These are phyloP conservation scores for Crotophaga sulcirostris DNA, from an alignment of 2,113 vertebrate species.

Conservation along the genomic window DNA sequence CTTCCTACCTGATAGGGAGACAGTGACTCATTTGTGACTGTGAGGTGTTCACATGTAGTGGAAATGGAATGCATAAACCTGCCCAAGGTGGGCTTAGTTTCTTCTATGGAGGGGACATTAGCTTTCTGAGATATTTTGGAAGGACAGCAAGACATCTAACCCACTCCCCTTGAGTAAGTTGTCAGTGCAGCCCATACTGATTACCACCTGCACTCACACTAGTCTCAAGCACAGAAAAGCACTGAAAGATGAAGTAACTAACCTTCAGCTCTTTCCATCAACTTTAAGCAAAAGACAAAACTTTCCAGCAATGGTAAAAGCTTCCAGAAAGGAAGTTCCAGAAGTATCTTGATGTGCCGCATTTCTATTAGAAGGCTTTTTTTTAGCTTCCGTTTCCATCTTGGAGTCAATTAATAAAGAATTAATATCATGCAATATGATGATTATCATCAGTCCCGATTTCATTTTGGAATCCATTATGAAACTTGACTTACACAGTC, in stretches of 20 bases:
- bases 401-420: conserved; percentile 56
- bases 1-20: neutral
- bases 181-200: neutral
- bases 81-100: neutral
- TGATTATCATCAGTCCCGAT: conserved; percentile 51
- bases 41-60: neutral
- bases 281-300: neutral
- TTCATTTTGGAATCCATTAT: conserved; percentile 56
- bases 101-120: neutral
- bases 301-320: neutral
- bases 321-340: neutral
- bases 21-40: neutral
- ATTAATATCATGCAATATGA: conserved; percentile 43
- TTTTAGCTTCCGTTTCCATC: neutral
- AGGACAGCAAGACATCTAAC: neutral
- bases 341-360: neutral
- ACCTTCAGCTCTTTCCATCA: neutral
- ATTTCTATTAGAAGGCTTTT: neutral
- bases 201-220: neutral
- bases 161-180: neutral
- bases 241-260: neutral
- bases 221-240: neutral
- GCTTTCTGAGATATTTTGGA: neutral
- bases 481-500: conserved; percentile 63
- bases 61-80: neutral